Evolutionary conservation across 2,888 invertebrate species (phyloP).

Genomic region (Plebejus anna): DNA sequence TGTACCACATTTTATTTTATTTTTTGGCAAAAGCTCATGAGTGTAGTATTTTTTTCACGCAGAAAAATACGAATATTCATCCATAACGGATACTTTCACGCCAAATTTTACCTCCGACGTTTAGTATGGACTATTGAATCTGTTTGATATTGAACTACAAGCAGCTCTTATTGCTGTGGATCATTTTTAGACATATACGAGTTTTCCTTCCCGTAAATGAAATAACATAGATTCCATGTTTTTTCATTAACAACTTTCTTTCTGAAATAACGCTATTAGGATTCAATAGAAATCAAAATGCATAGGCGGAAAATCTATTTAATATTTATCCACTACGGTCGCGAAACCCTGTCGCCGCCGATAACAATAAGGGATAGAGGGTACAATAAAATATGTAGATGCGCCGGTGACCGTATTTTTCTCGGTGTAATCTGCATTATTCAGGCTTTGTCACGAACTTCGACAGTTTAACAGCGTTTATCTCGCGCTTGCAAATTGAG

Average conservation of each 20-base stretch:
- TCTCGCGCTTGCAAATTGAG: constrained; percentile 80
- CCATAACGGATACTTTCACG: too few species aligned
- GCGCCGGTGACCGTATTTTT: constrained; percentile 78
- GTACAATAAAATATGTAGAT: constrained; percentile 79
- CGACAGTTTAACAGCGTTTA: constrained; percentile 81
- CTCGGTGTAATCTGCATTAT: constrained; percentile 80
- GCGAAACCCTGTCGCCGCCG: constrained; percentile 50
- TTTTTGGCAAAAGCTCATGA: too few species aligned
- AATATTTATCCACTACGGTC: not conserved
- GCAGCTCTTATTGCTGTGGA: too few species aligned
- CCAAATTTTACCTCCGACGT: too few species aligned
- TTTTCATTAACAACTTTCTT: not conserved
- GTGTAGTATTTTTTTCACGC: too few species aligned
- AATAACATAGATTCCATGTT: not conserved
- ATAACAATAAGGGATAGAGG: constrained; percentile 61
- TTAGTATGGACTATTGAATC: too few species aligned
- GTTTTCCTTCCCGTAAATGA: not conserved
- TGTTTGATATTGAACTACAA: too few species aligned
- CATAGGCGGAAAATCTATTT: constrained; percentile 6
- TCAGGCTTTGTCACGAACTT: constrained; percentile 80
- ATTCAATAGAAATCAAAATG: not conserved
- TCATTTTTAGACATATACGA: not conserved
- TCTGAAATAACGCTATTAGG: not conserved
- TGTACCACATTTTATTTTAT: too few species aligned
- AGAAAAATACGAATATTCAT: too few species aligned